A percentile compares a stretch with the other conserved stretches of the same genome.
These are phyloP conservation scores for Caenorhabditis plicata DNA, from an alignment of 2,888 invertebrate species.

Conservation along the genomic window DNA sequence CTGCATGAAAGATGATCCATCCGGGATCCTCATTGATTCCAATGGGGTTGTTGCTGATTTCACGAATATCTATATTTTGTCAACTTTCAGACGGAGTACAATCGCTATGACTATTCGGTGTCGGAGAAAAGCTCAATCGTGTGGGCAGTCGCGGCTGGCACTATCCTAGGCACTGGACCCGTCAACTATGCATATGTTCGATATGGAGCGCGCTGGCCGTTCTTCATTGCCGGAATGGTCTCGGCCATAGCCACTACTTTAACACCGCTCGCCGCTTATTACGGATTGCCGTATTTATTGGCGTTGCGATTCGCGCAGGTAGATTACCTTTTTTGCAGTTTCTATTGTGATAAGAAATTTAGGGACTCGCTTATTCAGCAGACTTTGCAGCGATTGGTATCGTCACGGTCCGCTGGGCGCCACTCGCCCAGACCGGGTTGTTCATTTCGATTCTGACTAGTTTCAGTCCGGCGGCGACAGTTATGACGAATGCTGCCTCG, in stretches of 20 bases:
- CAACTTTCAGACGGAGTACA: conserved; percentile 40
- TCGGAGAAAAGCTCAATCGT: conserved; percentile 47
- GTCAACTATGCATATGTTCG: conserved; percentile 50
- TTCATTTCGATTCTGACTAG: conserved; percentile 57
- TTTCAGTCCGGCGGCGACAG: conserved; percentile 53
- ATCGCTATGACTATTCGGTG: conserved; percentile 45
- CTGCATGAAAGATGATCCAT: conserved; percentile 49
- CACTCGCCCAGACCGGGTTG: conserved; percentile 52
- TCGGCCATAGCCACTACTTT: conserved; percentile 38
- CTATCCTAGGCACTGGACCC: conserved; percentile 54
- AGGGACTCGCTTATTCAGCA: conserved; percentile 49
- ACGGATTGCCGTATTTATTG: conserved; percentile 31
- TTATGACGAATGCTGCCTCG: conserved; percentile 54
- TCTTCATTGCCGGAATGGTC: conserved; percentile 45
- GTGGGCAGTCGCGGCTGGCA: conserved; percentile 55
- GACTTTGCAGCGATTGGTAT: conserved; percentile 53
- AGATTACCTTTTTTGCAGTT: too few species aligned
- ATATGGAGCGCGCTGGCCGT: conserved; percentile 51
- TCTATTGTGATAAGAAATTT: background rate
- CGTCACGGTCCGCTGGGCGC: conserved; percentile 55
- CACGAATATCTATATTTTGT: too few species aligned
- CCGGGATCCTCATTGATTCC: conserved; percentile 19
- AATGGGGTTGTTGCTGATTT: too few species aligned
- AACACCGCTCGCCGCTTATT: conserved; percentile 36
- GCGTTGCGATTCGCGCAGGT: conserved; percentile 43